These are phyloP conservation scores for Notoglanidium macrostoma DNA, from an alignment of 2,797 vertebrate genomes.

Conservation along the genomic window DNA sequence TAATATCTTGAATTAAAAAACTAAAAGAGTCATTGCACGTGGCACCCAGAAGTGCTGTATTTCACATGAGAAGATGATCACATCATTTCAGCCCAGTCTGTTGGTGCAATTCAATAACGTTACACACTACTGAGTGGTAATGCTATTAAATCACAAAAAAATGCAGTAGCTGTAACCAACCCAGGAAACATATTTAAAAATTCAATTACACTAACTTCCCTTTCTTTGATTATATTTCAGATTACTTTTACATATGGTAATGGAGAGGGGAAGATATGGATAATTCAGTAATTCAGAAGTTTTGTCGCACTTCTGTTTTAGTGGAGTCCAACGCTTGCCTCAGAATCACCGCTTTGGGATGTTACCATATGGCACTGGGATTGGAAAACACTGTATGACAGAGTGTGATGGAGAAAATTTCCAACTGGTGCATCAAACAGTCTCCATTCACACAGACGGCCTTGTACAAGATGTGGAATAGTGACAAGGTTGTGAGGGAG, in stretches of 20 bases:
- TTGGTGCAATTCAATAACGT: constrained; percentile 16
- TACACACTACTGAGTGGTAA: constrained; percentile 18
- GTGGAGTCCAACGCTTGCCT: not conserved
- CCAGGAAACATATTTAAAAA: constrained; percentile 31
- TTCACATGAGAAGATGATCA: constrained; percentile 27
- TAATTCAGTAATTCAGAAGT: not conserved
- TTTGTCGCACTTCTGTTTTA: not conserved
- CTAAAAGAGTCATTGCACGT: constrained; percentile 31
- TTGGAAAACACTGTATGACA: constrained; percentile 12
- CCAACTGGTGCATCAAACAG: constrained; percentile 9
- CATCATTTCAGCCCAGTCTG: constrained; percentile 30
- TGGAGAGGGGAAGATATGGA: not conserved
- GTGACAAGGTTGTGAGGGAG: not conserved
- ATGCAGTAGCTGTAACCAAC: not conserved
- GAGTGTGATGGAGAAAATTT: constrained; percentile 32
- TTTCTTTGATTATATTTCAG: constrained; percentile 25
- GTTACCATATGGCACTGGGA: constrained; percentile 20
- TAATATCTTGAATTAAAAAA: constrained; percentile 47
- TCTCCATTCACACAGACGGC: not conserved
- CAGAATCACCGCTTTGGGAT: constrained; percentile 28
- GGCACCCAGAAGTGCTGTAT: constrained; percentile 24
- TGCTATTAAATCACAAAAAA: constrained; percentile 17
- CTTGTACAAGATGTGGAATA: not conserved
- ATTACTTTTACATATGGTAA: constrained; percentile 13
- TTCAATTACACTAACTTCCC: constrained; percentile 22